Evolutionary conservation across 2,113 vertebrate species (phyloP), one percentile per base, ranked within the genome.

Genomic region (Aphyosemion australe): DNA sequence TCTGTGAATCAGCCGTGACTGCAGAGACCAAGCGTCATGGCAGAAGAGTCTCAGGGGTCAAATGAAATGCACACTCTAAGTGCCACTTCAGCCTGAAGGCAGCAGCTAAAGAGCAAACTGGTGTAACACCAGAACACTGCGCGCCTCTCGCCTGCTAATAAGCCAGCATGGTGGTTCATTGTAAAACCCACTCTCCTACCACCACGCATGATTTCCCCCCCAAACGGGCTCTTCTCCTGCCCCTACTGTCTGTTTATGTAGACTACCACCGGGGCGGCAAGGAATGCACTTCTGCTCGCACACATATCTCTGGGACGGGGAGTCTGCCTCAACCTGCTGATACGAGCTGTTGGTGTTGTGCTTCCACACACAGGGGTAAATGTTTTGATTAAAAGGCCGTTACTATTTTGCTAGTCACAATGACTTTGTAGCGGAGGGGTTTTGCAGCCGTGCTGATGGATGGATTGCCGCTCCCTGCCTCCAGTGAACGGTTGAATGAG

Each of bases 371-470:
- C 41, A 42, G 68, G 79, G 71, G 78, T 84, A 86, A 88, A 91
- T 92, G 90, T 92, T 92, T 89, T 92, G 87, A 91, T 91, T 87
- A 82, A 89, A 86, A 86, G 81, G 69, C 68, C 20, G 88, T 91
- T 89, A 91, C 90, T 92, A 83, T 91, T 91, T 88, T 89, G 79
- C 84, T 80, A 80, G 87, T 90, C 89, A 88, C 80, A 83, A 79
- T 83, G 71, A 79, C 80, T 89, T 90, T 90, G 85, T 88, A 83
- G 88, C 83, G 81, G 83, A 80, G 58, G 63, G 66, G 79, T 71
- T 88, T 42, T 76, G 84, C 80, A 81, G 84, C 77, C 21, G 68
- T 74, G 84, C 66, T 89, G 90, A 90, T 56, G 76, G 90, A 91
- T 74, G 74, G 79, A 81, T 58, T 74, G 83, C 80, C 82, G 58